These are phyloP conservation scores for Chromis chromis DNA, from an alignment of 2,797 vertebrate genomes.

Conservation along the genomic window DNA sequence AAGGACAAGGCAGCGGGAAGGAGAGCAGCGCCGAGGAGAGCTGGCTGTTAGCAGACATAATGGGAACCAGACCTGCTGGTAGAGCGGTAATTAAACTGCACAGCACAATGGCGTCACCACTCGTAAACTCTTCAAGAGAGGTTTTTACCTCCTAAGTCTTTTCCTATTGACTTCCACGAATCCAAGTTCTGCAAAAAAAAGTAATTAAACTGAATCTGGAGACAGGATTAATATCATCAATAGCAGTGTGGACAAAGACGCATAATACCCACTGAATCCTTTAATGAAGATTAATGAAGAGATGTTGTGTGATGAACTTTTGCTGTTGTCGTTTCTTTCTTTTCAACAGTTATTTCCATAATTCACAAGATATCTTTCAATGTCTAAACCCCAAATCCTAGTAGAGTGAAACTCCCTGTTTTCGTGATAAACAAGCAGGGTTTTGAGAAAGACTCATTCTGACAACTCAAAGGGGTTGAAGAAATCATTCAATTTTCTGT, in stretches of 20 bases:
- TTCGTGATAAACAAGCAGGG: background rate
- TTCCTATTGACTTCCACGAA: conserved; percentile 26
- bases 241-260: conserved; percentile 20
- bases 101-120: conserved; percentile 78
- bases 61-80: conserved; percentile 76
- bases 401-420: background rate
- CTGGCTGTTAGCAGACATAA: conserved; percentile 73
- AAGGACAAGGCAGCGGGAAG: conserved; percentile 73
- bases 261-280: background rate
- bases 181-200: conserved; percentile 40
- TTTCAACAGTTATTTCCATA: background rate
- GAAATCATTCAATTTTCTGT: background rate
- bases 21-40: conserved; percentile 59
- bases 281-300: background rate
- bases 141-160: conserved; percentile 49
- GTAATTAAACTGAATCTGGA: conserved; percentile 4
- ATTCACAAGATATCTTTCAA: background rate
- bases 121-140: conserved; percentile 70
- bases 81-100: conserved; percentile 76
- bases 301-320: background rate
- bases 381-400: background rate
- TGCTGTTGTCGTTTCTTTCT: background rate
- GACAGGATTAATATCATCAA: conserved; percentile 24
- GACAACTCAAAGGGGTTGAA: conserved; percentile 3
- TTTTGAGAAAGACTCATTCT: background rate